phyloP scores from a whole-genome alignment of 2,888 invertebrate species.

The Hecatera dysodea region DNA sequence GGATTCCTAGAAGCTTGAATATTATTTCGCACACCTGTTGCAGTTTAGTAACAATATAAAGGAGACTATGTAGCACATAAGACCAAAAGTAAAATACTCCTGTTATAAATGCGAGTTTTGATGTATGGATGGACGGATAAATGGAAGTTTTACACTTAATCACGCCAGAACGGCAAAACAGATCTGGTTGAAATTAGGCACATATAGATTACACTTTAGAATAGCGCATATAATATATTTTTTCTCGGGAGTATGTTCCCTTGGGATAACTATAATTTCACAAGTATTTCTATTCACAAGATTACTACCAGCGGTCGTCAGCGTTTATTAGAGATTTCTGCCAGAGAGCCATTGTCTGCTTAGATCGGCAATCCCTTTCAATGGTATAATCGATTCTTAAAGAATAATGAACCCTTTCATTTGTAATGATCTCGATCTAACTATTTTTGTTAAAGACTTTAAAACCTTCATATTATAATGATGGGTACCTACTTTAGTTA shows the following conservation, averaged over 20 bases:
- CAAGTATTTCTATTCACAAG: conserved; percentile 30
- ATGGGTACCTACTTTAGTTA: background rate
- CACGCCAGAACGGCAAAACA: no score
- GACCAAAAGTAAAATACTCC: background rate
- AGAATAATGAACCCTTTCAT: conserved; percentile 68
- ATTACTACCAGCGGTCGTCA: conserved; percentile 31
- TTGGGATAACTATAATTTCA: conserved; percentile 5
- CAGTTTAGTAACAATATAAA: conserved; percentile 5
- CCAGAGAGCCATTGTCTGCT: conserved; percentile 64
- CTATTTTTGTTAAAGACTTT: conserved; percentile 1
- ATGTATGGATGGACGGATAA: no score
- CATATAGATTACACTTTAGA: background rate
- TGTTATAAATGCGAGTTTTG: background rate
- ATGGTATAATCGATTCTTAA: conserved; percentile 65
- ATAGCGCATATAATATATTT: no score
- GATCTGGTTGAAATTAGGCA: no score
- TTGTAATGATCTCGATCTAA: conserved; percentile 55
- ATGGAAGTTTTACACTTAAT: no score
- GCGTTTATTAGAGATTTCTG: conserved; percentile 62
- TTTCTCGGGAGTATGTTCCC: no score
- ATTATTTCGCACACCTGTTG: conserved; percentile 32
- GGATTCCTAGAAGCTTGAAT: conserved; percentile 5
- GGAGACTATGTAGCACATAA: background rate
- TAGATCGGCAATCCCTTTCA: conserved; percentile 58
- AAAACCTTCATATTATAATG: background rate